These are phyloP conservation scores for Halichoeres trimaculatus DNA, from an alignment of 2,113 vertebrate genomes.

Conservation along the genomic window DNA sequence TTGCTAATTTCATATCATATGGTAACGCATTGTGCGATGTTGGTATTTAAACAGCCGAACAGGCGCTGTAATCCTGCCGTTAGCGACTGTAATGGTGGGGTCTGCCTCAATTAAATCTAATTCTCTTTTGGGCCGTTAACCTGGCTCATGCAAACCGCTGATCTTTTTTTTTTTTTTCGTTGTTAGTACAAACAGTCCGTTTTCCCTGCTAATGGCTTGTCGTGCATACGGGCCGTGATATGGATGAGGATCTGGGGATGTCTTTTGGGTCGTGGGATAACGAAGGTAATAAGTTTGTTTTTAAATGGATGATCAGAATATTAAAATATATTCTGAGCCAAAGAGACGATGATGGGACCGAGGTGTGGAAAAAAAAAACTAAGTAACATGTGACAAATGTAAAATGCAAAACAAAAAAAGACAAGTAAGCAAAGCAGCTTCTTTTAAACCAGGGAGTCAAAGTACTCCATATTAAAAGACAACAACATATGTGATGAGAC, in stretches of 20 bases:
- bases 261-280: slow-evolving; percentile 41
- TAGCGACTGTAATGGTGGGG: no score
- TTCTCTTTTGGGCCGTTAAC: no score
- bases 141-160: no score
- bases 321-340: slow-evolving; percentile 36
- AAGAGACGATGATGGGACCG: not conserved
- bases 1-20: no score
- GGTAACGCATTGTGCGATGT: no score
- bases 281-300: slow-evolving; percentile 33
- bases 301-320: slow-evolving; percentile 48
- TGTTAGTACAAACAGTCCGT: no score
- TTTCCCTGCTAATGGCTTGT: no score
- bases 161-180: no score
- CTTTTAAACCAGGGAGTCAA: slow-evolving; percentile 4
- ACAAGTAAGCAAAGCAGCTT: slow-evolving; percentile 2
- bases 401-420: not conserved
- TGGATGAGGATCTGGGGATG: slow-evolving; percentile 26
- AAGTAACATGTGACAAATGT: not conserved
- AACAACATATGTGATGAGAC: not conserved
- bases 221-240: no score
- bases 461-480: not conserved
- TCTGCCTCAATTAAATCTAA: no score
- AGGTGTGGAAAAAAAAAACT: not conserved
- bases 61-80: no score
- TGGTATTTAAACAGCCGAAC: no score